Percentiles rank a stretch among this genome's conserved stretches.
Evolutionary conservation across 2,113 vertebrate genomes (phyloP).

Genomic region (Cottus gobio): DNA sequence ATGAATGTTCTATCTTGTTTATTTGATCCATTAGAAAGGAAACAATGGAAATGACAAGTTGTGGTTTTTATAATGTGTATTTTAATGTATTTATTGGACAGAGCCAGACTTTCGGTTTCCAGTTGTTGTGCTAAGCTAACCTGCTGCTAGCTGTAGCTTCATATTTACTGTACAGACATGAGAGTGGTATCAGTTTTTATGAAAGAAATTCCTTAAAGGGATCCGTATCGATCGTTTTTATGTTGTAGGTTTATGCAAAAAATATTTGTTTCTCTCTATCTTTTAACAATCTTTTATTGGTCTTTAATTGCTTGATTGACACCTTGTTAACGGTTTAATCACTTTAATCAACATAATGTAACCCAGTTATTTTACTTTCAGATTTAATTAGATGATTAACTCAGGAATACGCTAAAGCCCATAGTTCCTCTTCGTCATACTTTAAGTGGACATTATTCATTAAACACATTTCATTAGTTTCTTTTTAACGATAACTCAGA

Average conservation of each 20-base stretch:
- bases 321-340: background rate
- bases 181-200: background rate
- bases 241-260: background rate
- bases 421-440: slow-evolving; percentile 1
- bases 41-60: background rate
- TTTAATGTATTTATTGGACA: background rate
- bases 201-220: no score
- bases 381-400: slow-evolving; percentile 40
- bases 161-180: background rate
- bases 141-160: background rate
- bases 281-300: background rate
- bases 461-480: background rate
- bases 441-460: no score
- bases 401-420: slow-evolving; percentile 15
- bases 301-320: background rate
- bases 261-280: background rate
- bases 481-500: background rate
- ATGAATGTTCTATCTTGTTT: background rate
- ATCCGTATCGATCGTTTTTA: no score
- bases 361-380: slow-evolving; percentile 15
- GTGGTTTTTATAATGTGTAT: background rate
- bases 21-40: background rate
- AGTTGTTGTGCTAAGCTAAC: background rate
- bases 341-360: slow-evolving; percentile 2
- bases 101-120: background rate